phyloP scores from a whole-genome alignment of 1,140 invertebrate genomes.

The Drosophila novamexicana region DNA sequence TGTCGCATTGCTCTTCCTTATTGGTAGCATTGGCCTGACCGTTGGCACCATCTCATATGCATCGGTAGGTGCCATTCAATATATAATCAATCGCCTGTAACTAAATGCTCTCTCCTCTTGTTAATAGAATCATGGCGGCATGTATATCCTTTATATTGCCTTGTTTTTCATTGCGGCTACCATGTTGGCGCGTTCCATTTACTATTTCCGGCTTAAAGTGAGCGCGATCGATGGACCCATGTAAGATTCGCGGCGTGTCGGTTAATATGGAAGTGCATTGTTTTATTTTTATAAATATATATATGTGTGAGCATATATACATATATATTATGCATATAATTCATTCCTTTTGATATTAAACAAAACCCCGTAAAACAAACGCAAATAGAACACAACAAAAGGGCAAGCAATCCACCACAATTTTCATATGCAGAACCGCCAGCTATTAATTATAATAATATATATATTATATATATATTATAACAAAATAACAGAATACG shows the following conservation, averaged over 20 bases:
- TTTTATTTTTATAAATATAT: conserved; percentile 76
- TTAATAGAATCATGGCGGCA: conserved; percentile 88
- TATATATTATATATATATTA: conserved; percentile 10
- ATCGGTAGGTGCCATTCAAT: conserved; percentile 49
- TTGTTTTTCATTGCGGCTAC: conserved; percentile 91
- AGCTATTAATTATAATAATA: conserved; percentile 15
- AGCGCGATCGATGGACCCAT: conserved; percentile 93
- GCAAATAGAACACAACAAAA: conserved; percentile 48
- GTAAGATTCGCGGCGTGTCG: conserved; percentile 84
- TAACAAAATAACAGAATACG: conserved; percentile 19
- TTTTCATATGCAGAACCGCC: conserved; percentile 25
- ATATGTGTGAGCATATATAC: conserved; percentile 56
- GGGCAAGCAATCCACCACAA: conserved; percentile 15
- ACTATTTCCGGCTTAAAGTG: conserved; percentile 96
- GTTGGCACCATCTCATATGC: conserved; percentile 86
- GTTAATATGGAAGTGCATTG: conserved; percentile 67
- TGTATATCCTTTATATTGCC: conserved; percentile 93
- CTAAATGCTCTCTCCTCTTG: not conserved
- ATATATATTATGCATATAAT: conserved; percentile 77
- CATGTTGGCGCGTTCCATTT: conserved; percentile 91
- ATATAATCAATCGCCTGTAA: not conserved
- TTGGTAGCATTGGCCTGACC: conserved; percentile 92
- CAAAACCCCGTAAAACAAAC: conserved; percentile 33
- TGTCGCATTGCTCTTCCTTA: conserved; percentile 89
- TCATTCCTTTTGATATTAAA: conserved; percentile 84